phyloP scores from a whole-genome alignment of 2,113 vertebrate species.

The Tychaedon coryphoeus region DNA sequence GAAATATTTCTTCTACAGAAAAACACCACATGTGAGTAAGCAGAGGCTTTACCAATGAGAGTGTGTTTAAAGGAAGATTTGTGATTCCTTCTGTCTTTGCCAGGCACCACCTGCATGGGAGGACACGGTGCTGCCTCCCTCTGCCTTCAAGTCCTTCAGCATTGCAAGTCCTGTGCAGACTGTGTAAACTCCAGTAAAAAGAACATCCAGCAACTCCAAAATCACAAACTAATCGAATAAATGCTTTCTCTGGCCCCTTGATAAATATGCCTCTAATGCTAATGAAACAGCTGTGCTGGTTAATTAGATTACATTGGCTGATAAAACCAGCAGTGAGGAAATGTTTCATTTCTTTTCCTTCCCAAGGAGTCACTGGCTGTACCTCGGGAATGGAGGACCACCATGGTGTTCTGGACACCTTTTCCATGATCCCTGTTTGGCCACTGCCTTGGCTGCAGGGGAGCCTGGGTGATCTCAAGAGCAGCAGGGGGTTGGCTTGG shows the following conservation, averaged over 20 bases:
- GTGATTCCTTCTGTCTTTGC: neutral
- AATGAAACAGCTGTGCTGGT: neutral
- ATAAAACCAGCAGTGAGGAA: neutral
- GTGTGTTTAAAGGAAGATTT: neutral
- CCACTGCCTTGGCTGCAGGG: accelerated
- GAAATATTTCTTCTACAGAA: neutral
- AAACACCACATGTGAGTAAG: neutral
- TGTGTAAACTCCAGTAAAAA: neutral
- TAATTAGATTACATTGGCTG: neutral
- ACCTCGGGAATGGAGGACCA: accelerated
- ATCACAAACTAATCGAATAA: neutral
- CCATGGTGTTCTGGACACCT: accelerated
- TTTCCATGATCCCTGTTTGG: accelerated
- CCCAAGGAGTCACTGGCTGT: accelerated
- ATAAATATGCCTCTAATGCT: neutral
- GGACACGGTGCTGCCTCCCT: neutral
- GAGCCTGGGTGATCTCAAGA: too few species aligned
- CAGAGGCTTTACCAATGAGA: neutral
- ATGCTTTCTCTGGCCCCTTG: neutral
- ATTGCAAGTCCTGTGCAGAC: neutral
- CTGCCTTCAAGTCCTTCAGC: neutral
- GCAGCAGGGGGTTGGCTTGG: neutral
- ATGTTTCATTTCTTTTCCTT: neutral
- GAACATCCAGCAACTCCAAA: neutral
- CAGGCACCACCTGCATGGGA: neutral